Conservation (phyloP, 2,797 vertebrate genomes). For the Anniella stebbinsi region DNA sequence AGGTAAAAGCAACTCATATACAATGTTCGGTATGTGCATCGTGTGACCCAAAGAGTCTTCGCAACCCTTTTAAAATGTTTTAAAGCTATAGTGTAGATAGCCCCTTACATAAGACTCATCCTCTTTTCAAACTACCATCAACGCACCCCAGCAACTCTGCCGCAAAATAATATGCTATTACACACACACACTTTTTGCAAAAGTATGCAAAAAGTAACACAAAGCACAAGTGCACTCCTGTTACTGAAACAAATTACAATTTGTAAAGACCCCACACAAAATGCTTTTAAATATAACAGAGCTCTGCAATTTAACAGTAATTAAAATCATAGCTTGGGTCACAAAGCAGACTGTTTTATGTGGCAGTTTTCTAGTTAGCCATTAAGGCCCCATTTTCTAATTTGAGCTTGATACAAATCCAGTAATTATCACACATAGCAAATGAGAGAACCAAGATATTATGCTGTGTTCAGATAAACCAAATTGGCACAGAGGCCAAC, state of each 20-base stretch:
- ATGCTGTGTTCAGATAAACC: slow-evolving; percentile 8
- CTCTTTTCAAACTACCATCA: not conserved
- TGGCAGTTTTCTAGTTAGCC: not conserved
- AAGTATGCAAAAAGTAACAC: not conserved
- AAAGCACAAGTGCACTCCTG: not conserved
- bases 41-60: too few relatives aligned
- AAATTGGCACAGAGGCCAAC: slow-evolving; percentile 23
- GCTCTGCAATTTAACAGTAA: not conserved
- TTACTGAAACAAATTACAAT: not conserved
- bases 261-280: slow-evolving; percentile 19
- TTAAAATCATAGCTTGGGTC: not conserved
- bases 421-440: slow-evolving; percentile 17
- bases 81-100: too few relatives aligned
- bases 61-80: too few relatives aligned
- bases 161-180: not conserved
- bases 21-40: too few relatives aligned
- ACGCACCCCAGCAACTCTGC: not conserved
- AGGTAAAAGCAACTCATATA: too few relatives aligned
- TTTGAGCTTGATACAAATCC: slow-evolving; percentile 21
- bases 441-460: slow-evolving; percentile 17
- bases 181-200: not conserved
- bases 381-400: slow-evolving; percentile 19
- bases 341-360: not conserved
- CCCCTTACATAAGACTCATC: not conserved
- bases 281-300: not conserved